Base-by-base conservation (phyloP, 2,888 invertebrate species). In the Thecocarcelia acutangulata region DNA sequence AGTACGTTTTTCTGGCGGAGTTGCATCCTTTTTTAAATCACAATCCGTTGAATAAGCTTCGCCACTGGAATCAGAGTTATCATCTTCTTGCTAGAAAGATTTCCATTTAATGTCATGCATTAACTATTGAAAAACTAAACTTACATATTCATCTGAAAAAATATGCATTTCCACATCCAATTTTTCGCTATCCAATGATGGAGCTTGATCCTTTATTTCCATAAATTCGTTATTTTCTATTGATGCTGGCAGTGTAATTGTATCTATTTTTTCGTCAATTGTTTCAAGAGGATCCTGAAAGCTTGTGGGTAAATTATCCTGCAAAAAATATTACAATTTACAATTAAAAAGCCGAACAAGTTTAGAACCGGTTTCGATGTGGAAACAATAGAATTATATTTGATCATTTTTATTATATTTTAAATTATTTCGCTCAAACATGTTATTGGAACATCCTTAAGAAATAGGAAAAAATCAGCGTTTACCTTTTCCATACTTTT, bases 261-360 rank as follows among this genome's bases (percentile, higher is more conserved):
- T 58, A 15, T 69, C 40, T 4, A 17, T 19, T 17, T 37, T 33
- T 12, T 42, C 33, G 3, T 72, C 73, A 46, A 28, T 15, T 8
- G 77, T 69, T 70, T 70, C 77, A 6, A 83, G 37, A 1, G 83
- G 83, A 44, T 83, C 80, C 28, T 64, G 44, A 73, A 70, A 75
- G 24, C 2, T 46, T 12, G 28, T 9, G 3, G 24, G 17, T 0
- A 12, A 54, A 11, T 24, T 54, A 12, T 42, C 52, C 78, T 82
- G 44, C 33, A 33, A 33, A 33, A 9, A 3, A 9, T 33, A 9
- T 33, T 33, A 1, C n/a, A n/a, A n/a, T n/a, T n/a, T n/a, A n/a
- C n/a, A n/a, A n/a, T 5, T 33, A 33, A 33, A 33, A 9, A 77
- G 40, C n/a, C n/a, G n/a, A n/a, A n/a, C n/a, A n/a, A n/a, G n/a